These are phyloP conservation scores for Parus major DNA, from an alignment of 2,113 vertebrate genomes.

Conservation along the genomic window DNA sequence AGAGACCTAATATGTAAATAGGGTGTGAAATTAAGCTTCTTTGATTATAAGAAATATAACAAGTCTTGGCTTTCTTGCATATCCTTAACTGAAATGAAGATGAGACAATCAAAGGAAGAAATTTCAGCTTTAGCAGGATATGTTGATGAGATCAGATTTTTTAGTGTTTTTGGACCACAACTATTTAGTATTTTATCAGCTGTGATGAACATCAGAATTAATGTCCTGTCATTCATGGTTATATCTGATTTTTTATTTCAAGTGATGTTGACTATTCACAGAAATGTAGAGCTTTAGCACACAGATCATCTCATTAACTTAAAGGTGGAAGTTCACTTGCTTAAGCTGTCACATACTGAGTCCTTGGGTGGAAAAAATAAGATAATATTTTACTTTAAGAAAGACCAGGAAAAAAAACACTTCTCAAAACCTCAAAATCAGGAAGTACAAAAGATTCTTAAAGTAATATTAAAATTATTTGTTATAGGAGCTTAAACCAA, in stretches of 20 bases:
- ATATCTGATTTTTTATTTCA: background rate
- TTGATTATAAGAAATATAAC: background rate
- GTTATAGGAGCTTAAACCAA: background rate
- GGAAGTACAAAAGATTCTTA: background rate
- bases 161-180: background rate
- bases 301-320: background rate
- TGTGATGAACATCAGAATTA: rapidly evolving
- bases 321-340: background rate
- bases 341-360: background rate
- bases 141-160: background rate
- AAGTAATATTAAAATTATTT: background rate
- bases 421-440: background rate
- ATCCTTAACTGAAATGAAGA: background rate
- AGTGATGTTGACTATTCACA: background rate
- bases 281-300: background rate
- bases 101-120: background rate
- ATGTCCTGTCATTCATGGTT: background rate
- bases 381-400: background rate
- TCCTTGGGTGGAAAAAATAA: background rate
- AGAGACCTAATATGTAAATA: background rate
- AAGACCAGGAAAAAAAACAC: background rate
- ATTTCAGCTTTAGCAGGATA: background rate
- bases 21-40: background rate
- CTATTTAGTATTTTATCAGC: background rate
- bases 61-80: background rate